Base-by-base conservation (phyloP, 2,113 vertebrate species). In the Lasiurus borealis region DNA sequence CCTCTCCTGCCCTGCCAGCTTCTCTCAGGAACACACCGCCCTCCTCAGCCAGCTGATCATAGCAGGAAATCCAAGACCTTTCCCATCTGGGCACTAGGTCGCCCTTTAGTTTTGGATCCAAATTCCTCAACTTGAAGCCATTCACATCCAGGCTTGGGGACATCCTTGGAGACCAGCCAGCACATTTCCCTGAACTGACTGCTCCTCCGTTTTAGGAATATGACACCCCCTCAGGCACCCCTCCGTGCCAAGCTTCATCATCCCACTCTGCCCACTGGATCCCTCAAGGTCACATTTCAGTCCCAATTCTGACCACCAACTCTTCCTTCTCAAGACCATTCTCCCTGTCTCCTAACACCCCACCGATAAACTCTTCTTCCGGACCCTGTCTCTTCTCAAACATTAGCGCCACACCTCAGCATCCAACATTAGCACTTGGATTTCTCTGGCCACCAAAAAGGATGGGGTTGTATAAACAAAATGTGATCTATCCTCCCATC, bases 61-160 rank as follows among this genome's bases (percentile, higher is more conserved):
- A 82, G 52, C 50, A 64, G 88, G 73, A 83, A 86, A 85, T 27
- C 40, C 31, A 94, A 69, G 85, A 71, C 66, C 25, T 72, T 73
- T 81, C 84, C 95, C 84, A 76, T 73, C 44, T 57, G 78, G 72
- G 66, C 44, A 85, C 44, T 50, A 85, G 84, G 80, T 77, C 62
- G 72, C 25, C 34, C 36, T 16, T 88, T 75, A 62, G 69, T 72
- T 93, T 83, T 31, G 54, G 76, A 80, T 84, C 50, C 84, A 76
- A 95, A 72, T 68, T 25, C 66, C 72, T 81, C 76, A 36, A 9
- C n/a, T 72, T 88, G 77, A 88, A 94, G 71, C 44, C 85, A 36
- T 71, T 80, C 83, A 80, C 73, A 52, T n/a, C 36, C 84, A 89
- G 25, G 68, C 50, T 50, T 84, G 46, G 90, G 92, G 87, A 94